Conservation (phyloP, 2,113 vertebrate species). For the Heterocephalus glaber region DNA sequence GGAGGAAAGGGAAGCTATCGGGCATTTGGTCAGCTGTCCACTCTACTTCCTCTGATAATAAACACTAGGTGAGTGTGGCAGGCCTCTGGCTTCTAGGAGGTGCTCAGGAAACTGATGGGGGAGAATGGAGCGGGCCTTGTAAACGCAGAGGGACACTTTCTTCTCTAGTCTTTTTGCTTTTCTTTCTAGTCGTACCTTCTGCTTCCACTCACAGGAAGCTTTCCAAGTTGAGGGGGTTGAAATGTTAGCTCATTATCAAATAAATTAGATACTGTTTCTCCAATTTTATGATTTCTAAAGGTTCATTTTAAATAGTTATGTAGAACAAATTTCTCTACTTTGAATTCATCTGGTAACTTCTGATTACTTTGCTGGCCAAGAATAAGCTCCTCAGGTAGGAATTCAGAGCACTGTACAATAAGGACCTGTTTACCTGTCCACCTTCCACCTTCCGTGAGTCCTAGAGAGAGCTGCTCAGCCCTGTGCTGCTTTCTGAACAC, state of each 20-base stretch:
- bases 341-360: background rate
- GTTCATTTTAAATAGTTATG: slow-evolving; percentile 7
- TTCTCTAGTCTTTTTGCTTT: background rate
- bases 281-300: slow-evolving; percentile 25
- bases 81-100: background rate
- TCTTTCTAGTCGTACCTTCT: background rate
- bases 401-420: background rate
- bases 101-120: background rate
- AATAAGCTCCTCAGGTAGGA: background rate
- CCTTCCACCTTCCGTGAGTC: background rate
- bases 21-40: background rate
- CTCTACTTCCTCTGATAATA: background rate
- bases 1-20: background rate
- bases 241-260: background rate
- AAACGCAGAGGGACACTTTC: background rate
- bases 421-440: background rate
- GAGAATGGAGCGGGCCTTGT: background rate
- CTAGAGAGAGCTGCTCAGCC: background rate
- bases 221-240: background rate
- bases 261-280: slow-evolving; percentile 1
- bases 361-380: background rate
- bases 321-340: background rate
- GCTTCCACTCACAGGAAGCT: background rate
- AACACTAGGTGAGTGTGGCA: background rate
- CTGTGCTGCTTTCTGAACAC: background rate